A percentile compares a stretch with the other conserved stretches of the same genome.
These are phyloP conservation scores for Hafferia zeledoni DNA, from an alignment of 2,797 vertebrate genomes.

Conservation along the genomic window DNA sequence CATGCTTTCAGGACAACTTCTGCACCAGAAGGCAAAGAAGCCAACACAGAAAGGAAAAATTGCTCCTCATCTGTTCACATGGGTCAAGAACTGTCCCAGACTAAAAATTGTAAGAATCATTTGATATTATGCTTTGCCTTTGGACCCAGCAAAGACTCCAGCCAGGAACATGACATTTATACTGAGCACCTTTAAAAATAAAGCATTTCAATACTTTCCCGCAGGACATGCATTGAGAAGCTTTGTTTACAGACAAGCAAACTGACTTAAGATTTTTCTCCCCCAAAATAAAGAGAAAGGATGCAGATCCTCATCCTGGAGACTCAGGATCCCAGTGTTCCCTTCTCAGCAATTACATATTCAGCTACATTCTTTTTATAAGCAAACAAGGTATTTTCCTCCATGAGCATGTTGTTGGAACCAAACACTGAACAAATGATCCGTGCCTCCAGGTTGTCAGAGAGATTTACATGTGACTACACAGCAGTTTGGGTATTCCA, in stretches of 20 bases:
- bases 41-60: neutral
- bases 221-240: accelerated
- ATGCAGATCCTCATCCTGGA: neutral
- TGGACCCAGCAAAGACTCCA: neutral
- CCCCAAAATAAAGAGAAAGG: neutral
- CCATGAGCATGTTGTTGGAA: neutral
- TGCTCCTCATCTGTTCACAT: neutral
- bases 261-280: neutral
- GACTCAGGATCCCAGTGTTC: neutral
- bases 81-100: neutral
- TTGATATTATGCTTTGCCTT: neutral
- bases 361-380: neutral
- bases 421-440: neutral
- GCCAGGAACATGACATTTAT: constrained; percentile 34
- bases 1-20: neutral
- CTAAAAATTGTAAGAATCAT: neutral
- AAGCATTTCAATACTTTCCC: neutral
- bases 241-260: neutral
- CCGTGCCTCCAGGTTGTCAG: constrained; percentile 33
- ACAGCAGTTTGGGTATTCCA: constrained; percentile 18
- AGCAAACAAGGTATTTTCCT: constrained; percentile 31
- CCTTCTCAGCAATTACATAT: neutral
- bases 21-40: neutral
- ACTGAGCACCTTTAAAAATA: neutral
- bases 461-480: constrained; percentile 47